Evolutionary conservation across 1,140 invertebrate species (phyloP), one percentile per base, ranked within the genome.

Genomic region (Drosophila baimaii): DNA sequence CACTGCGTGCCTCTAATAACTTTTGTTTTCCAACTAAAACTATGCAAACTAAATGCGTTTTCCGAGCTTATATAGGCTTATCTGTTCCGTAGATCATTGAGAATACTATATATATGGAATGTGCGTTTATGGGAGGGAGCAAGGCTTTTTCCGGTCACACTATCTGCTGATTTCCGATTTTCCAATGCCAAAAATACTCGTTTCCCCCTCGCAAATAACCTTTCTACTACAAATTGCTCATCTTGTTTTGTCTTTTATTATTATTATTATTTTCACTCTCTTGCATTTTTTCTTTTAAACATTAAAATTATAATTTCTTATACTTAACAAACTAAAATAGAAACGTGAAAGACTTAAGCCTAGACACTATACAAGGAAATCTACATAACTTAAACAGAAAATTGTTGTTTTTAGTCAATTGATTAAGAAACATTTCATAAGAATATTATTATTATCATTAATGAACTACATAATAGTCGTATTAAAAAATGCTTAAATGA

Each of bases 381-480:
- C 82, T 88, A 88, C 83, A 86, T 86, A 86, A 86, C 83, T 88
- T 82, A 86, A 65, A 68, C 75, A 72, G 46, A 71, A 54, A 46
- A 55, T 54, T 51, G 13, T 21, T 52, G 33, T 49, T 37, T 35
- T 66, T n/a, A 21, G 44, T 58, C 27, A 29, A 62, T 46, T 68
- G 51, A 12, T 13, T 25, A 47, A 33, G 57, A 63, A 65, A 57
- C 58, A 57, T 61, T 13, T 15, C 39, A 17, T 10, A 65, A 65
- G 47, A 62, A 51, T 46, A 49, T 57, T 17, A 17, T 46, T 39
- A 41, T 70, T 89, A 49, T 57, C 25, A 17, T 46, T 39, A 41
- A 74, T 89, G 52, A 79, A 76, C 70, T 83, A 79, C 65, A 79
- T 75, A 76, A 79, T 72, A 70, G 68, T 13, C 55, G 55, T 81